Percentiles rank a stretch among this genome's conserved stretches.
Evolutionary conservation across 2,888 invertebrate species (phyloP).

Genomic region (Arrhopalites spinosus): DNA sequence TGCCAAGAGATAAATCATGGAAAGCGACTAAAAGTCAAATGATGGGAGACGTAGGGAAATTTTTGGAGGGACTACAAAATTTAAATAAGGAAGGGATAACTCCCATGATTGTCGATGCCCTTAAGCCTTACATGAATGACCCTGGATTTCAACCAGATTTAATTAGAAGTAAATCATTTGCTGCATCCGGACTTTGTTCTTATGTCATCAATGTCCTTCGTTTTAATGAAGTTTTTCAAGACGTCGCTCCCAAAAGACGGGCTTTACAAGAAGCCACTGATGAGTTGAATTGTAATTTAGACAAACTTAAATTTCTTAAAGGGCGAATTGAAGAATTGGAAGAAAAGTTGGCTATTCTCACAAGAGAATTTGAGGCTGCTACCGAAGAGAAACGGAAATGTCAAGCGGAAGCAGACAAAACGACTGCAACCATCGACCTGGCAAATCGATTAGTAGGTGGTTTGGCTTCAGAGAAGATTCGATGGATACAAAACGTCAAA

Average conservation of each 20-base stretch:
- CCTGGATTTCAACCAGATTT: constrained; percentile 95
- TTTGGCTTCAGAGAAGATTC: constrained; percentile 91
- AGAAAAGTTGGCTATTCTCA: constrained; percentile 82
- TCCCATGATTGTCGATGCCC: constrained; percentile 90
- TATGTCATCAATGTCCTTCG: constrained; percentile 96
- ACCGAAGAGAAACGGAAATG: constrained; percentile 87
- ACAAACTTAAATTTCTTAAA: constrained; percentile 83
- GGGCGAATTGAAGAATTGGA: constrained; percentile 80
- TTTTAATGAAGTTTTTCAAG: constrained; percentile 78
- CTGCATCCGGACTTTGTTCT: constrained; percentile 88
- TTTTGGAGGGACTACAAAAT: constrained; percentile 82
- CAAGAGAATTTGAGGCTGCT: constrained; percentile 91
- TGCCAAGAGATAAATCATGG: constrained; percentile 95
- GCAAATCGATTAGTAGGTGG: constrained; percentile 94
- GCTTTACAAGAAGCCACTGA: constrained; percentile 91
- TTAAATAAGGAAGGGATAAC: constrained; percentile 98
- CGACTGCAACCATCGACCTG: constrained; percentile 86
- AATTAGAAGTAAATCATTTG: constrained; percentile 86
- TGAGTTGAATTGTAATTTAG: constrained; percentile 86
- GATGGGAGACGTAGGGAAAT: constrained; percentile 59
- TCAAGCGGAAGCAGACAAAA: constrained; percentile 93
- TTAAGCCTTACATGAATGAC: constrained; percentile 90
- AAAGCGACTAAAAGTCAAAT: constrained; percentile 78
- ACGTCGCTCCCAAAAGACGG: constrained; percentile 92
- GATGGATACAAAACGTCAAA: constrained; percentile 91